Evolutionary conservation across 2,797 vertebrate genomes (phyloP), one percentile per base, ranked within the genome.

Genomic region (Cygnus olor): DNA sequence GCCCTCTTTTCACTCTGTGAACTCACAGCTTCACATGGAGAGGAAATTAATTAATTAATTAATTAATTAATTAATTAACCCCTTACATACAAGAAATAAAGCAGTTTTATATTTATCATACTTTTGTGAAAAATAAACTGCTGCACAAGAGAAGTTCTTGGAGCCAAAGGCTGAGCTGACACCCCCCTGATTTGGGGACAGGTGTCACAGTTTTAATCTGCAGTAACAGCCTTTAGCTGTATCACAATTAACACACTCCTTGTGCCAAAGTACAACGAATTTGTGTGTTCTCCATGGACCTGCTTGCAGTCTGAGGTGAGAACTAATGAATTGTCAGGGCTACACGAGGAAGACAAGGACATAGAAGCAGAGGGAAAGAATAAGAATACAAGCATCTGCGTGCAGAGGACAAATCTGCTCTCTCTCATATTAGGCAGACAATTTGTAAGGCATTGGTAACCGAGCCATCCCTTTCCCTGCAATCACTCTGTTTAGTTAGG

Each of bases 291-390:
- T 94, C 95, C 30, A 81, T 14, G 87, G 96, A 93, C 89, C 93
- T 88, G 93, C 93, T 93, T 96, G 53, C 86, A 83, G 76, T 54
- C 69, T 18, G 81, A 96, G 84, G 94, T 96, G 95, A 95, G 93
- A 94, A 96, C 95, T 96, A 95, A 96, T 96, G 94, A 95, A 96
- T 96, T 96, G 90, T 95, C 1, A 1, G 81, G 79, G 76, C 91
- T 58, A 8, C 72, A 57, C 76, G 88, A 87, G 79, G 90, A 95
- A 88, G 90, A 83, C 95, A 94, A 96, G 91, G 94, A 95, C 47
- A 6, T 57, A 76, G 78, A 85, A 90, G 85, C 58, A 45, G 71
- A 94, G 69, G 87, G 85, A 58, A 85, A 70, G 57, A 83, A 74
- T 58, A 38, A 34, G 49, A 5, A 25, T 22, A 49, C 68, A 78